Percentiles rank a stretch among this genome's conserved stretches.
phyloP scores from a whole-genome alignment of 2,888 invertebrate species.

The Melanotus villosus region DNA sequence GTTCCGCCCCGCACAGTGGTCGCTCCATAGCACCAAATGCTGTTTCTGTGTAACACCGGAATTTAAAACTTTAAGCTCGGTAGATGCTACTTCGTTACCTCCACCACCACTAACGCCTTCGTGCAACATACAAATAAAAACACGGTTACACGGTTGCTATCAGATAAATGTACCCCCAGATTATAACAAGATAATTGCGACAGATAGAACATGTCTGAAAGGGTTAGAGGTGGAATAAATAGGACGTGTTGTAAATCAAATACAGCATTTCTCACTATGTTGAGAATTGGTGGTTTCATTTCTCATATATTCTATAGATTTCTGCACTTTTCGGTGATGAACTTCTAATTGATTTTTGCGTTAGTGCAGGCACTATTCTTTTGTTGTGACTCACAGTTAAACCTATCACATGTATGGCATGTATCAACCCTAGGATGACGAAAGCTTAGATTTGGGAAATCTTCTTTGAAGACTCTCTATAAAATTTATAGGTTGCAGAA shows the following conservation, averaged over 20 bases:
- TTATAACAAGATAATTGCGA: no score
- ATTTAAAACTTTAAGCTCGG: slow-evolving; percentile 18
- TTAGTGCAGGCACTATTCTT: slow-evolving; percentile 6
- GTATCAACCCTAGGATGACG: slow-evolving; percentile 31
- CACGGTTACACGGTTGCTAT: not conserved
- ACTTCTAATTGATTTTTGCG: slow-evolving; percentile 36
- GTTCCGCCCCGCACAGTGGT: slow-evolving; percentile 15
- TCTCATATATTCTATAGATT: not conserved
- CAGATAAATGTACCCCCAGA: no score
- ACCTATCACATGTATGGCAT: slow-evolving; percentile 36
- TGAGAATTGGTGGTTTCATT: no score
- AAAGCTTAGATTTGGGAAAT: slow-evolving; percentile 36
- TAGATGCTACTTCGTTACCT: slow-evolving; percentile 50
- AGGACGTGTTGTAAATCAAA: slow-evolving; percentile 3
- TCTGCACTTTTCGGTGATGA: slow-evolving; percentile 42
- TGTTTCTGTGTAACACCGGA: not conserved
- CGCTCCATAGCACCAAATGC: not conserved
- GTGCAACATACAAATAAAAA: slow-evolving; percentile 50
- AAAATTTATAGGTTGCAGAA: slow-evolving; percentile 43
- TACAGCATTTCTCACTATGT: no score
- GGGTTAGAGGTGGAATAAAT: slow-evolving; percentile 56
- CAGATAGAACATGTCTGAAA: slow-evolving; percentile 33
- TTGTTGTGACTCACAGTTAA: slow-evolving; percentile 39
- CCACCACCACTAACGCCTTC: slow-evolving; percentile 52
- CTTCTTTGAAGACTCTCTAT: slow-evolving; percentile 22